These are phyloP conservation scores for Harmothoe impar DNA, from an alignment of 2,888 invertebrate species.

Conservation along the genomic window DNA sequence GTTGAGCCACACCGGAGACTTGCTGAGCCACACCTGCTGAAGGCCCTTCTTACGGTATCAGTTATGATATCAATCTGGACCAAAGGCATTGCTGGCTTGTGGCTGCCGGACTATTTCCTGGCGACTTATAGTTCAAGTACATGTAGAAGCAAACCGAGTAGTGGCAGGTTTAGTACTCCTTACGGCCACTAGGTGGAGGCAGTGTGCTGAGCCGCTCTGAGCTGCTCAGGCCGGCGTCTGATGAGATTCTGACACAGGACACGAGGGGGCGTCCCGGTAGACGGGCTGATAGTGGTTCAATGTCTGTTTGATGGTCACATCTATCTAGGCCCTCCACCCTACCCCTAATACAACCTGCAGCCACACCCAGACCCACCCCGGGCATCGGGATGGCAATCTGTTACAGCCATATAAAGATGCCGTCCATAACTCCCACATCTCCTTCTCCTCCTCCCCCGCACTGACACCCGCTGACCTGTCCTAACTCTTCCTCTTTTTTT, in stretches of 20 bases:
- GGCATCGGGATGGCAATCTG: not conserved
- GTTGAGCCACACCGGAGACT: too few species aligned
- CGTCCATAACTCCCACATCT: not conserved
- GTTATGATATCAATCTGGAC: too few species aligned
- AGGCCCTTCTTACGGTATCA: too few species aligned
- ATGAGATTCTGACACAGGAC: not conserved
- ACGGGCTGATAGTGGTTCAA: not conserved
- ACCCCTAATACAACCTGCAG: not conserved
- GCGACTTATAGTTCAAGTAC: too few species aligned
- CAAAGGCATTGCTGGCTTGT: too few species aligned
- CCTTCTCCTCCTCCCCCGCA: not conserved
- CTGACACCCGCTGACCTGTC: not conserved
- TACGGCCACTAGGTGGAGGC: not conserved
- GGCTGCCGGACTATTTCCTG: too few species aligned
- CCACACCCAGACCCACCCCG: not conserved
- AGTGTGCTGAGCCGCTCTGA: not conserved
- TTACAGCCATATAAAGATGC: not conserved
- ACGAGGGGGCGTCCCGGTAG: not conserved
- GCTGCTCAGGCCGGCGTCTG: not conserved
- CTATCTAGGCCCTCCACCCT: not conserved
- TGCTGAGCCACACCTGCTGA: too few species aligned
- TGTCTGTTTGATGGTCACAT: slow-evolving; percentile 16
- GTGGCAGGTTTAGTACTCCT: too few species aligned
- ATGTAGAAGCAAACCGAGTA: too few species aligned
- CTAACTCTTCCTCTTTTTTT: not conserved